Evolutionary conservation across 2,888 invertebrate species (phyloP).

Genomic region (Spialia ferax): DNA sequence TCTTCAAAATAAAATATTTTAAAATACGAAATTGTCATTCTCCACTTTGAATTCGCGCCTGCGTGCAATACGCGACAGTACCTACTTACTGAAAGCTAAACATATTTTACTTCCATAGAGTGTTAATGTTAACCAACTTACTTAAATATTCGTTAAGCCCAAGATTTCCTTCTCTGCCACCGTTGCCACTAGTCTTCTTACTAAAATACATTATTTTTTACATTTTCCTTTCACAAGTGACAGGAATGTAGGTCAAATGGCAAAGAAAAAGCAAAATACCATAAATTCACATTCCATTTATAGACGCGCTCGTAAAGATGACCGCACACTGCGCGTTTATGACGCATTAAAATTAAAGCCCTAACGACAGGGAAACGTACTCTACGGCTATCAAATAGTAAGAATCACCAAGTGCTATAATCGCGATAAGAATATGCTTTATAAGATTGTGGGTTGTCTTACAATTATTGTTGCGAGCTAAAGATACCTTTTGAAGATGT

Average conservation of each 20-base stretch:
- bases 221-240: conserved; percentile 5
- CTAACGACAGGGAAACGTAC: conserved; percentile 41
- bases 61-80: too few relatives aligned
- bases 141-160: too few relatives aligned
- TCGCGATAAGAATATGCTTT: conserved; percentile 7
- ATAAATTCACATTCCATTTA: conserved; percentile 35
- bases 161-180: too few relatives aligned
- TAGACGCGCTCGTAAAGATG: conserved; percentile 39
- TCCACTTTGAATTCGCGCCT: too few relatives aligned
- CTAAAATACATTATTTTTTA: background rate
- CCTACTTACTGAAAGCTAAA: too few relatives aligned
- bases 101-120: too few relatives aligned
- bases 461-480: background rate
- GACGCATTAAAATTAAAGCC: conserved; percentile 41
- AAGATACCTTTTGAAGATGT: too few relatives aligned
- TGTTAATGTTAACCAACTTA: too few relatives aligned
- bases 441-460: background rate
- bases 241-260: conserved; percentile 21
- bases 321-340: conserved; percentile 38
- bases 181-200: too few relatives aligned
- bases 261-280: conserved; percentile 27
- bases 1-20: too few relatives aligned
- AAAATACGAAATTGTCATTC: too few relatives aligned
- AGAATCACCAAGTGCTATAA: conserved; percentile 12
- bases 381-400: conserved; percentile 27